Base-by-base conservation (phyloP, 1,140 invertebrate genomes). In the Leucophenga varia region DNA sequence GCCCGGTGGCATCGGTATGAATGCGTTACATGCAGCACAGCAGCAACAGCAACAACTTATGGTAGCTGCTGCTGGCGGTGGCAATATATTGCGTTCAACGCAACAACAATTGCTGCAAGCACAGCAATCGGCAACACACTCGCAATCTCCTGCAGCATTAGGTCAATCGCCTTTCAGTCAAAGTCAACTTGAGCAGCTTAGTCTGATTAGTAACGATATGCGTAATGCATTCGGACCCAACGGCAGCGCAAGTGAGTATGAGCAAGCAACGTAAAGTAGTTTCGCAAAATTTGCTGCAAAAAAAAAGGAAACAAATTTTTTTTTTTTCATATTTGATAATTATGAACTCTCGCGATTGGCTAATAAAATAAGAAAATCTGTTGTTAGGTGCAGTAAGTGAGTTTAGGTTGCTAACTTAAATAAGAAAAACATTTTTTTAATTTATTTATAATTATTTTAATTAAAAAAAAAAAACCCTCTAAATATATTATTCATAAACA, bases 231-330 rank as follows among this genome's bases (percentile, higher is more conserved):
- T 74, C 45, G 57, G 54, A 19, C 52, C 61, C 45, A 74, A 74
- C 41, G 61, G 71, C 37, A 73, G 61, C 61, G 57, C 71, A 61
- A 74, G 71, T 74, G 46, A 74, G 71, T n/a, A n/a, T n/a, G n/a
- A n/a, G n/a, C n/a, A n/a, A n/a, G n/a, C n/a, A n/a, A n/a, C n/a
- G n/a, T n/a, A n/a, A n/a, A n/a, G n/a, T n/a, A n/a, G n/a, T n/a
- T n/a, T n/a, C n/a, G n/a, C n/a, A n/a, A n/a, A n/a, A n/a, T n/a
- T n/a, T n/a, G n/a, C n/a, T n/a, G n/a, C n/a, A n/a, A n/a, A n/a
- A n/a, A n/a, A n/a, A n/a, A n/a, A n/a, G n/a, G n/a, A n/a, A n/a
- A n/a, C n/a, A n/a, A n/a, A n/a, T n/a, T n/a, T n/a, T n/a, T n/a
- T n/a, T n/a, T n/a, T n/a, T n/a, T n/a, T n/a, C n/a, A n/a, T n/a